Base-by-base conservation (phyloP, 2,888 invertebrate genomes). In the Eupithecia pulchellata region DNA sequence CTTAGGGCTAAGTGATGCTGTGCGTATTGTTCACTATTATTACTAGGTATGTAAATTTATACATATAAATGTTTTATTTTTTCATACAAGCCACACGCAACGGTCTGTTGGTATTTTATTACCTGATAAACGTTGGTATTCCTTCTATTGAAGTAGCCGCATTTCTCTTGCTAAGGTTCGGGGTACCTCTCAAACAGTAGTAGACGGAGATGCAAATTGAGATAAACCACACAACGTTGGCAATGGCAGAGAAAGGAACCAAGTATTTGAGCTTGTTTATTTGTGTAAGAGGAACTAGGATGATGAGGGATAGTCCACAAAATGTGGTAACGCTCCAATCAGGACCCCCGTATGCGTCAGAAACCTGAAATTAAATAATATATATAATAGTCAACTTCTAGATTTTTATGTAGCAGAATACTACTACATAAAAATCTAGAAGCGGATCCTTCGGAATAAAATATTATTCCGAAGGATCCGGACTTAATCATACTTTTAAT, bases 181-280 rank as follows among this genome's bases (percentile, higher is more conserved):
- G 90, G 25, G 91, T 93, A 61, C 90, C 88, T 62, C 95, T 95
- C 82, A 98, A 95, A 86, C 98, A 96, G 89, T 97, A 98, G 87
- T 97, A 97, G 47, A 98, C 95, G 1, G 97, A 97, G 73, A 99
- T 97, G 65, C 95, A 95, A 70, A 99, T 96, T 0, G 98, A 97
- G 0, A 95, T 89, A 0, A 97, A 92, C 94, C 98, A 97, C 39
- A 97, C 96, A 25, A 97, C 81, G 87, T 99, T 99, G 64, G 99
- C 99, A 36, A 98, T 85, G 58, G 97, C 95, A 0, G 99, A 99
- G 90, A 98, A 97, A 0, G 98, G 98, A 11, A 99, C 98, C 75
- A 99, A 91, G 83, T 96, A 96, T 84, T 97, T 97, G 0, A 99
- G 95, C 79, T 97, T 96, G 27, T 97, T 95, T 77, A 98, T 96